A percentile compares a stretch with the other conserved stretches of the same genome.
These are phyloP conservation scores for Yponomeuta malinellus DNA, from an alignment of 2,888 invertebrate species.

Conservation along the genomic window DNA sequence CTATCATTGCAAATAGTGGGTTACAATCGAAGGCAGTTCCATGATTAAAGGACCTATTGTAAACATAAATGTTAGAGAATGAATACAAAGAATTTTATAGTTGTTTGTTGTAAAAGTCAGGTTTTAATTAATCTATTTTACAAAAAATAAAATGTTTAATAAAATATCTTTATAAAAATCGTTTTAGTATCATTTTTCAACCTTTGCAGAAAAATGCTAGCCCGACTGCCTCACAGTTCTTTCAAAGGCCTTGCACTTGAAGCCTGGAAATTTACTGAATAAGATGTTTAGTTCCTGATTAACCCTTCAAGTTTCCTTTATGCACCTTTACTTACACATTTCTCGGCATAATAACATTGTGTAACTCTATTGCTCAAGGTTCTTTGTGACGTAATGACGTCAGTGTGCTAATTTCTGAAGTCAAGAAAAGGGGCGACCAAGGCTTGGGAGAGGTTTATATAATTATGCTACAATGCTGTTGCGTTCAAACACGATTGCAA, in stretches of 20 bases:
- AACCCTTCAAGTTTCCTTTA: neutral
- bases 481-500: no score
- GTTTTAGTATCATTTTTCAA: constrained; percentile 34
- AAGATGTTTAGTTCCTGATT: neutral
- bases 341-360: neutral
- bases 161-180: constrained; percentile 71
- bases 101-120: constrained; percentile 74
- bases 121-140: constrained; percentile 75
- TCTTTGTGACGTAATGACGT: neutral
- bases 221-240: neutral
- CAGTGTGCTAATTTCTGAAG: neutral
- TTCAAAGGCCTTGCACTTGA: neutral
- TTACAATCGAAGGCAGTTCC: constrained; percentile 29
- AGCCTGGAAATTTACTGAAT: neutral
- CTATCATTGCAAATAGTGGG: neutral
- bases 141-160: constrained; percentile 70
- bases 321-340: neutral
- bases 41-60: constrained; percentile 59
- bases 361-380: neutral
- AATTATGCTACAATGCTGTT: no score
- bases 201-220: constrained; percentile 15
- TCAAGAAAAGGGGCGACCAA: no score
- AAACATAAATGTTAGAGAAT: constrained; percentile 60
- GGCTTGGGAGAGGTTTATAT: no score
- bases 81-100: constrained; percentile 71